Conservation (phyloP, 2,888 invertebrate genomes). For the Megalurothrips usitatus region DNA sequence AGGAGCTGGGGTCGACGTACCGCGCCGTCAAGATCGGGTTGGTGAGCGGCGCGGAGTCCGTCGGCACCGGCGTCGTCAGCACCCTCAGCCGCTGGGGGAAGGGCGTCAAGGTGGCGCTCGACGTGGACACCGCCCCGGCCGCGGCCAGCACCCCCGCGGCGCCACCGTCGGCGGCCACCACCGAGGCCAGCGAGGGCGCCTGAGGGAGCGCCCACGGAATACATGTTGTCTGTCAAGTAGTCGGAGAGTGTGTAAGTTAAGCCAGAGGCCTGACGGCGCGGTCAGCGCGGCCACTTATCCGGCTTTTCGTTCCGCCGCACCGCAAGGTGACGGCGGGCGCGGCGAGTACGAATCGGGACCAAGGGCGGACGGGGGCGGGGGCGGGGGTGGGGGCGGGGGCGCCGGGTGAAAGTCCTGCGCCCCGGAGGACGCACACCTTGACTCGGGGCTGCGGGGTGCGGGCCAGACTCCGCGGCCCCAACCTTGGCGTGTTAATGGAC, state of each 20-base stretch:
- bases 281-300: too few relatives aligned
- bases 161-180: not conserved
- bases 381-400: not conserved
- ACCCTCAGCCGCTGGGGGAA: not conserved
- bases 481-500: too few relatives aligned
- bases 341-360: too few relatives aligned
- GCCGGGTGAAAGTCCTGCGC: not conserved
- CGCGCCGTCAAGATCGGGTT: not conserved
- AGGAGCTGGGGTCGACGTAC: not conserved
- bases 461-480: too few relatives aligned
- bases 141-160: not conserved
- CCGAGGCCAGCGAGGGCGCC: not conserved
- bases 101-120: not conserved
- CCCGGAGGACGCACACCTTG: too few relatives aligned
- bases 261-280: too few relatives aligned
- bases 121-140: not conserved
- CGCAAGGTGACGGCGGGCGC: too few relatives aligned
- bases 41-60: not conserved
- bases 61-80: not conserved
- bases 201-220: too few relatives aligned
- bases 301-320: too few relatives aligned
- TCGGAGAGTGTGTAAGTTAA: too few relatives aligned
- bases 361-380: not conserved
- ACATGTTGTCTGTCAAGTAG: too few relatives aligned
- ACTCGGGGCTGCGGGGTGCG: too few relatives aligned